A percentile compares a stretch with the other conserved stretches of the same genome.
phyloP scores from a whole-genome alignment of 1,140 invertebrate species.

The Choristoneura fumiferana region DNA sequence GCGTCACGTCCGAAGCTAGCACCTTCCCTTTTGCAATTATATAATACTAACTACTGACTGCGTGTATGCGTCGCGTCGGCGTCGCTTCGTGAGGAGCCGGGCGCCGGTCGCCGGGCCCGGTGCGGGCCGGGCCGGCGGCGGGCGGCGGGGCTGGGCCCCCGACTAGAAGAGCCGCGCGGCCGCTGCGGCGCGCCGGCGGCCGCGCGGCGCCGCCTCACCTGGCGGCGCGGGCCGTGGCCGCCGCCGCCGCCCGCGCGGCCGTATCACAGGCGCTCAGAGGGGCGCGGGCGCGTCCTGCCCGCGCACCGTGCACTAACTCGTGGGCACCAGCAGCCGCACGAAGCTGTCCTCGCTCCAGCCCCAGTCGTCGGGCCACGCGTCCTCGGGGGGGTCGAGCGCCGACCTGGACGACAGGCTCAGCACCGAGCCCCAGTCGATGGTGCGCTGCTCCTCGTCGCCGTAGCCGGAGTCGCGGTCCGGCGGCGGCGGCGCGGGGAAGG shows the following conservation, averaged over 20 bases:
- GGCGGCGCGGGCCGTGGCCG: conserved; percentile 17
- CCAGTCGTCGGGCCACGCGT: conserved; percentile 77
- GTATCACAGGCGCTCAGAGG: conserved; percentile 65
- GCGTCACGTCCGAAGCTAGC: conserved; percentile 76
- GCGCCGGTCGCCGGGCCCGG: conserved; percentile 25
- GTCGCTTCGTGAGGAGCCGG: conserved; percentile 23
- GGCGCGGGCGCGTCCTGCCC: conserved; percentile 68
- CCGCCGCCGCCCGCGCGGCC: conserved; percentile 37
- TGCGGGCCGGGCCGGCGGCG: conserved; percentile 25
- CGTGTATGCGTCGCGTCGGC: conserved; percentile 40
- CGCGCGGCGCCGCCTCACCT: conserved; percentile 33
- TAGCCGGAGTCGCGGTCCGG: conserved; percentile 87
- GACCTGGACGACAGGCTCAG: conserved; percentile 91
- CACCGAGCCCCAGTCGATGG: conserved; percentile 95
- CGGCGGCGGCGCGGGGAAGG: conserved; percentile 65
- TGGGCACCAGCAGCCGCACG: conserved; percentile 75
- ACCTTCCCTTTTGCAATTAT: conserved; percentile 74
- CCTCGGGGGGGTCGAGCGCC: conserved; percentile 89
- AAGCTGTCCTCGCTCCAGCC: conserved; percentile 75
- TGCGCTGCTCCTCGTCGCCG: conserved; percentile 88
- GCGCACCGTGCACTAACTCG: conserved; percentile 74
- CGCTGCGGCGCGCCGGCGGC: conserved; percentile 35
- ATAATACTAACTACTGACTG: conserved; percentile 74
- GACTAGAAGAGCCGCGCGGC: conserved; percentile 45
- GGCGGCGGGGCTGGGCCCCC: conserved; percentile 39